These are phyloP conservation scores for Bufo gargarizans DNA, from an alignment of 2,113 vertebrate genomes.

Conservation along the genomic window DNA sequence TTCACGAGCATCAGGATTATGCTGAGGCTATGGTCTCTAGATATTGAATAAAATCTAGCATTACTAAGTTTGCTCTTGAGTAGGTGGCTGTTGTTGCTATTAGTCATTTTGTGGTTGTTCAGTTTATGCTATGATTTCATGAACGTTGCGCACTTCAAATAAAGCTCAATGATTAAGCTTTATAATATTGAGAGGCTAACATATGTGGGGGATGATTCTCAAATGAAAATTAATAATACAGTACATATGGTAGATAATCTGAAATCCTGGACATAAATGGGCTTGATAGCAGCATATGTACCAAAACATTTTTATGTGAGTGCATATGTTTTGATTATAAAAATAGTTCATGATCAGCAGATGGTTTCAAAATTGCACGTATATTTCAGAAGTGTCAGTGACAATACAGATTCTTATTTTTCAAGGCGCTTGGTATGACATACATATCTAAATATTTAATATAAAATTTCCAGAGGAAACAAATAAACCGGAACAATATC, in stretches of 20 bases:
- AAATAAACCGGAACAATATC: neutral
- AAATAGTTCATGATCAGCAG: conserved; percentile 23
- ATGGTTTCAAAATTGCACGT: conserved; percentile 25
- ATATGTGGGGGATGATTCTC: neutral
- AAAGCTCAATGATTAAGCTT: conserved; percentile 14
- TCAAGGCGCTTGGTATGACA: neutral
- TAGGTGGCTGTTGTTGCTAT: conserved; percentile 34
- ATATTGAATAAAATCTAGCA: conserved; percentile 5
- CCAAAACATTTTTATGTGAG: conserved; percentile 21
- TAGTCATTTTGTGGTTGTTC: conserved; percentile 36
- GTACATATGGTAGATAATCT: neutral
- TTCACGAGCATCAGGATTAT: neutral
- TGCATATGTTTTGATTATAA: neutral
- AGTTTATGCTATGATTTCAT: conserved; percentile 33
- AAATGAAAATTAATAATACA: conserved; percentile 8
- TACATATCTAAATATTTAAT: conserved; percentile 13
- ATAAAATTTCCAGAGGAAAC: neutral
- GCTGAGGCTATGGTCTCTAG: neutral
- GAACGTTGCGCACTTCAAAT: conserved; percentile 36
- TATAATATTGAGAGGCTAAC: neutral
- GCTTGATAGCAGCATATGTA: conserved; percentile 17
- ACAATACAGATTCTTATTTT: conserved; percentile 26
- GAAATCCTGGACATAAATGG: conserved; percentile 31
- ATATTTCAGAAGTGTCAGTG: conserved; percentile 28
- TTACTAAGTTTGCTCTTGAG: neutral